Percentiles rank a stretch among this genome's conserved stretches.
Conservation (phyloP, 2,888 invertebrate species). For the Drosophila pegasa region DNA sequence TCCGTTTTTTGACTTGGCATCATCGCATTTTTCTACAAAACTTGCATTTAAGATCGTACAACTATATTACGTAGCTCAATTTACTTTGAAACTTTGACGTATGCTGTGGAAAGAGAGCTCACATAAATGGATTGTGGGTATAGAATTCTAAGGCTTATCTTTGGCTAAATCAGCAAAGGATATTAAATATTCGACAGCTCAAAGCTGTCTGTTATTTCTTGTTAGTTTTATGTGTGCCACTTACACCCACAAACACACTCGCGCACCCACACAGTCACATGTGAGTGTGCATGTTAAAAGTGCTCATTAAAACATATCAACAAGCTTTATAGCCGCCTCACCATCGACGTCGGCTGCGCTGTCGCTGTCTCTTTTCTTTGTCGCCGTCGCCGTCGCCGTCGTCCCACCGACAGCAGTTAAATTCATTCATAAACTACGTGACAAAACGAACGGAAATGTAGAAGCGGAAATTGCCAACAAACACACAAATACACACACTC, state of each 20-base stretch:
- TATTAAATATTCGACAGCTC: conserved; percentile 13
- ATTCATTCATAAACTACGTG: conserved; percentile 81
- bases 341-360: conserved; percentile 26
- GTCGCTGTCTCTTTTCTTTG: conserved; percentile 5
- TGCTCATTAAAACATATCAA: conserved; percentile 78
- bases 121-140: conserved; percentile 1
- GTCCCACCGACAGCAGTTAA: conserved; percentile 63
- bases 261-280: conserved; percentile 5
- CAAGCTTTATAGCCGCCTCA: conserved; percentile 66
- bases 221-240: conserved; percentile 46
- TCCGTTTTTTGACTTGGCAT: too few relatives aligned
- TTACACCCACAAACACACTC: conserved; percentile 14
- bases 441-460: conserved; percentile 80
- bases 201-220: conserved; percentile 26
- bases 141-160: conserved; percentile 10
- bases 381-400: conserved; percentile 6
- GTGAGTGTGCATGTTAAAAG: conserved; percentile 63
- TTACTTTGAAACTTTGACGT: too few relatives aligned
- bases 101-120: too few relatives aligned
- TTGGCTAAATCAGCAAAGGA: conserved; percentile 5
- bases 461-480: conserved; percentile 77
- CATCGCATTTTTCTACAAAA: too few relatives aligned
- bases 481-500: conserved; percentile 42
- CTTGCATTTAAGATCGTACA: neutral
- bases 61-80: too few relatives aligned